Base-by-base conservation (phyloP, 1,140 invertebrate species). In the Ooceraea biroi region DNA sequence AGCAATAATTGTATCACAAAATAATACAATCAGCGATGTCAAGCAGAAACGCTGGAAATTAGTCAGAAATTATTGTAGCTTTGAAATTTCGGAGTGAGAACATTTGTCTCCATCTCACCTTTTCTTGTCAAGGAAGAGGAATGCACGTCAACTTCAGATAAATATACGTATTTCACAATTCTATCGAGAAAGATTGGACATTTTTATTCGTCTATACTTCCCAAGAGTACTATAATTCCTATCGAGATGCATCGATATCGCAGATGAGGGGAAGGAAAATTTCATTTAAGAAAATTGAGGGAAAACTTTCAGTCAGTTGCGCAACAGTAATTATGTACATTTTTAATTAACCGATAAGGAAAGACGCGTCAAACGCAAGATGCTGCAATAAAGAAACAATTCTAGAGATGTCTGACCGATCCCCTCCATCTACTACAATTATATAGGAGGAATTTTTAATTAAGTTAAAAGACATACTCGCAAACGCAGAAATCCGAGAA, bases 291-390 rank as follows among this genome's bases (percentile, higher is more conserved):
- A 65, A 63, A 65, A 36, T 65, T 22, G 19, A 76, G 19, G 50
- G 65, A 12, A 19, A 36, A 3, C 11, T 60, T 30, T 12, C 14
- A 0, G 50, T 76, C 41, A 17, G 12, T 65, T 48, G 55, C 41
- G 12, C 72, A 63, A 50, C 25, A 30, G 60, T n/a, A 36, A 48
- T 74, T 63, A 12, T 50, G 22, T 17, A 60, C n/a, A 50, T 65
- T 76, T 65, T 65, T 76, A 65, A 76, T 76, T 76, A 76, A 36
- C 44, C n/a, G 41, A n/a, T 10, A 27, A 63, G 22, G n/a, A 3
- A 52, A 44, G 14, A 76, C 25, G 19, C 41, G n/a, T 71, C 48
- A n/a, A 48, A 48, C 73, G 14, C 65, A 12, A 65, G 50, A 65
- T 50, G 63, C 17, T 41, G 8, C 60, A 65, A 63, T 48, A 7